These are phyloP conservation scores for Corynorhinus townsendii DNA, from an alignment of 2,113 vertebrate species.

Conservation along the genomic window DNA sequence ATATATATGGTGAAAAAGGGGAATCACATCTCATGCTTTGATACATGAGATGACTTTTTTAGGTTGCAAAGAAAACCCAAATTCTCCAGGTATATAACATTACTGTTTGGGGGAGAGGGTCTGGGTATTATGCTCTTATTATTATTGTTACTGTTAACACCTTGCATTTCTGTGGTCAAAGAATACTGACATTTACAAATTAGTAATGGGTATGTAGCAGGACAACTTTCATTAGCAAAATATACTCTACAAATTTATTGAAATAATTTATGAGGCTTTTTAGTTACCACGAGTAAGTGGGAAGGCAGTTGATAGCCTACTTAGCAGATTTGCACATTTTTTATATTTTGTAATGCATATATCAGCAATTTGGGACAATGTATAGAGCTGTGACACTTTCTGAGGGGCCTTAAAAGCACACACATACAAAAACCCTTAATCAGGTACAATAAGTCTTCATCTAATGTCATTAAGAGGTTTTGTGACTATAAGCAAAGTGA, in stretches of 20 bases:
- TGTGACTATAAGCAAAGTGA: neutral
- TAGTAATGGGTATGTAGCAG: neutral
- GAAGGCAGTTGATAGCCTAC: neutral
- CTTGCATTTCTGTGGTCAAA: too few relatives aligned
- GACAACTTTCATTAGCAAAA: neutral
- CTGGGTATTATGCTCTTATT: too few relatives aligned
- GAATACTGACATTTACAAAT: neutral
- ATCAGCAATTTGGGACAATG: neutral
- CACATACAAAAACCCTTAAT: neutral
- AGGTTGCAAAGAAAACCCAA: too few relatives aligned
- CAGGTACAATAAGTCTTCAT: neutral
- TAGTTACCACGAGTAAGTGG: neutral
- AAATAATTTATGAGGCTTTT: constrained; percentile 27
- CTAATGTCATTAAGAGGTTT: neutral
- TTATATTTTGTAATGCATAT: neutral
- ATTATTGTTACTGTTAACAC: too few relatives aligned
- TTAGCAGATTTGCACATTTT: neutral
- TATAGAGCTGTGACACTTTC: neutral
- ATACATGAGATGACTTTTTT: too few relatives aligned
- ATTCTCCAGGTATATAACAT: too few relatives aligned
- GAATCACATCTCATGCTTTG: too few relatives aligned
- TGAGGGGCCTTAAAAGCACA: constrained; percentile 29
- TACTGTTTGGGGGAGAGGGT: too few relatives aligned
- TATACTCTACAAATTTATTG: neutral
- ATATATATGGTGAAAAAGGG: too few relatives aligned